These are phyloP conservation scores for Epistrophe grossulariae DNA, from an alignment of 2,888 invertebrate genomes.

Conservation along the genomic window DNA sequence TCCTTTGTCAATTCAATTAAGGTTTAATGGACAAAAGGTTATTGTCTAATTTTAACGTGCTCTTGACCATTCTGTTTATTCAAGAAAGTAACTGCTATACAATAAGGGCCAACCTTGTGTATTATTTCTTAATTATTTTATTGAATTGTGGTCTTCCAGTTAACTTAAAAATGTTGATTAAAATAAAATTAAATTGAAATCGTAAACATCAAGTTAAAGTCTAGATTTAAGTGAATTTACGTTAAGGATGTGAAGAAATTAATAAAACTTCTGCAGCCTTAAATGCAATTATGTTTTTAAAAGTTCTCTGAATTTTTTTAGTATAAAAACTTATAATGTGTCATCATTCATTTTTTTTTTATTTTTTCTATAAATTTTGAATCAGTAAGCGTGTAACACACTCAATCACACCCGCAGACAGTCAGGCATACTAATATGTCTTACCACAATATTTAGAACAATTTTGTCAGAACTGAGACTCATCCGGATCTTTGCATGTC, in stretches of 20 bases:
- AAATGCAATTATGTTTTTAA: too few species aligned
- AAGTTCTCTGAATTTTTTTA: not conserved
- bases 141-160: too few species aligned
- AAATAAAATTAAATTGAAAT: not conserved
- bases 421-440: constrained; percentile 47
- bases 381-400: constrained; percentile 26
- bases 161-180: too few species aligned
- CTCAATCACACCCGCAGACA: constrained; percentile 16
- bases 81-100: too few species aligned
- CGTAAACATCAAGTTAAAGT: not conserved
- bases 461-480: constrained; percentile 46
- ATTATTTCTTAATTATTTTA: too few species aligned
- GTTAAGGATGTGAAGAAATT: too few species aligned
- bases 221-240: too few species aligned
- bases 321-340: not conserved
- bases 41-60: not conserved
- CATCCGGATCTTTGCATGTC: constrained; percentile 35
- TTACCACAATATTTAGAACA: constrained; percentile 16
- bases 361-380: not conserved
- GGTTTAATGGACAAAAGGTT: not conserved
- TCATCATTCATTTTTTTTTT: not conserved
- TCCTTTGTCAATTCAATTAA: constrained; percentile 14
- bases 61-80: not conserved
- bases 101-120: not conserved
- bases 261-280: too few species aligned